A percentile compares a stretch with the other conserved stretches of the same genome.
Conservation (phyloP, 2,888 invertebrate species). For the Heliconius sara region DNA sequence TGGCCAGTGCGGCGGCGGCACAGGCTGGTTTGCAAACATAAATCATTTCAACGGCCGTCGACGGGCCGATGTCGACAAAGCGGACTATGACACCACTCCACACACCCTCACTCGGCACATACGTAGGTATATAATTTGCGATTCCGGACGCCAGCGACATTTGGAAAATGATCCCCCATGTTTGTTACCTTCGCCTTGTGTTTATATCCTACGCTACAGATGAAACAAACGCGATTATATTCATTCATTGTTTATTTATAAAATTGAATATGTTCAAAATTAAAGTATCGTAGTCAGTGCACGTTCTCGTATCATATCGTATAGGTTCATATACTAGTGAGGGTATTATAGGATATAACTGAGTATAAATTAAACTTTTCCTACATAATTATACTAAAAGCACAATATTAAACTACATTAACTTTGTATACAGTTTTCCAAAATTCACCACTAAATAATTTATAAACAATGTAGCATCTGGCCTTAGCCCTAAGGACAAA, state of each 20-base stretch:
- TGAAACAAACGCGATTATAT: not conserved
- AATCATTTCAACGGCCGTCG: conserved; percentile 52
- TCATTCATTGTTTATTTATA: not conserved
- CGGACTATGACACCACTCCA: conserved; percentile 48
- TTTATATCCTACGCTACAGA: conserved; percentile 47
- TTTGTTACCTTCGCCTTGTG: conserved; percentile 56
- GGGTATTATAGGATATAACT: not conserved
- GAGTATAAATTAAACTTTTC: not conserved
- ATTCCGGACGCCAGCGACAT: conserved; percentile 54
- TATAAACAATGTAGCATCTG: conserved; percentile 43
- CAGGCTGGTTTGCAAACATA: conserved; percentile 49
- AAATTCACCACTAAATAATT: conserved; percentile 38
- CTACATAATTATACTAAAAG: not conserved
- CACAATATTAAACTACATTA: not conserved
- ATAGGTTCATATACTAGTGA: no score
- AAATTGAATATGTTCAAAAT: not conserved
- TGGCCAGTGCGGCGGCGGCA: conserved; percentile 44
- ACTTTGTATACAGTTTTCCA: conserved; percentile 23
- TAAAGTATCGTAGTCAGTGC: no score
- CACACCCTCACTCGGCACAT: conserved; percentile 51
- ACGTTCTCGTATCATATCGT: no score
- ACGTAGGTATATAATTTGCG: conserved; percentile 59
- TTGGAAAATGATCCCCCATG: conserved; percentile 59
- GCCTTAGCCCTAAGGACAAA: conserved; percentile 45
- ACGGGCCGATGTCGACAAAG: conserved; percentile 49